phyloP scores from a whole-genome alignment of 2,113 vertebrate genomes.

The Illadopsis cleaveri region DNA sequence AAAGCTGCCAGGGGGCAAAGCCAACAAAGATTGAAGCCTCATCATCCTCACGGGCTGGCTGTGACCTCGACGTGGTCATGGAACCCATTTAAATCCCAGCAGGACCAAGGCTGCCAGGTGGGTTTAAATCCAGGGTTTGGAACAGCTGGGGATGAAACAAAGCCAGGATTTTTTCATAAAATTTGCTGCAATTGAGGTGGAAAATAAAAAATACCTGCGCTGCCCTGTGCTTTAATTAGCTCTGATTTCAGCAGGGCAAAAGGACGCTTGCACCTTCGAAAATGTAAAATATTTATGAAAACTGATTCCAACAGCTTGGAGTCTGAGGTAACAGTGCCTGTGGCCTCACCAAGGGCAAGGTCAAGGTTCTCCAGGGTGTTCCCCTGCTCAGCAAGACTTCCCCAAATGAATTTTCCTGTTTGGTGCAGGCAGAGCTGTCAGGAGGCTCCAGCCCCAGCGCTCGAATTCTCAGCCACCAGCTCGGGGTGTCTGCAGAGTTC shows the following conservation, averaged over 20 bases:
- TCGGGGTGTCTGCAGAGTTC: fast-evolving
- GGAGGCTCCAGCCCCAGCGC: neutral
- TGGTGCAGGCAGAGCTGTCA: neutral
- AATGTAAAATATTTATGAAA: neutral
- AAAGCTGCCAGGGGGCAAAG: neutral
- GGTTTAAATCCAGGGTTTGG: neutral
- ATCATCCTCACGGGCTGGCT: fast-evolving
- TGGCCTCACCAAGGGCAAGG: neutral
- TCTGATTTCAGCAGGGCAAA: neutral
- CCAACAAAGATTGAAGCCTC: fast-evolving
- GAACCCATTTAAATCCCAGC: fast-evolving
- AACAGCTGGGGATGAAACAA: fast-evolving
- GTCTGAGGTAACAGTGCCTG: neutral
- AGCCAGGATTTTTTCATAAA: neutral
- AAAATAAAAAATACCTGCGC: fast-evolving
- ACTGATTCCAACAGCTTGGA: neutral
- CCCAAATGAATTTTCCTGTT: neutral
- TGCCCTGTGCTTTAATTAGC: neutral
- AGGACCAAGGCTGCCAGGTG: neutral
- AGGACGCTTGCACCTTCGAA: neutral
- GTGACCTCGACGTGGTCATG: fast-evolving
- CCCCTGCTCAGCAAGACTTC: neutral
- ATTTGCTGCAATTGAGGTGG: fast-evolving
- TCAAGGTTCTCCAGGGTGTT: neutral
- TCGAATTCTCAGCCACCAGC: fast-evolving